Conservation (phyloP, 2,797 vertebrate species). For the Syngnathus acus region DNA sequence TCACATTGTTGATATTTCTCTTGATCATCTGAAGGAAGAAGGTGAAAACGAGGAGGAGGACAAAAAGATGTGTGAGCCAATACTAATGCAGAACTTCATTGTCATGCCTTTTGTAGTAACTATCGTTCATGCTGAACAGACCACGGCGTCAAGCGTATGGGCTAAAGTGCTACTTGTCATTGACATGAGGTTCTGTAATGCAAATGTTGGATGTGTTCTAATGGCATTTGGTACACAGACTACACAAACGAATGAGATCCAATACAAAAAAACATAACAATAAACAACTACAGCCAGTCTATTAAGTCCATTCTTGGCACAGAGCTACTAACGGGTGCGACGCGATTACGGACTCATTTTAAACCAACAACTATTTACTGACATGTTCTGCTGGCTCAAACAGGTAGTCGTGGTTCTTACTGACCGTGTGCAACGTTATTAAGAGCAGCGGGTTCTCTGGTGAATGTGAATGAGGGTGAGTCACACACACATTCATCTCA, state of each 20-base stretch:
- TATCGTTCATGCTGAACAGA: neutral
- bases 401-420: neutral
- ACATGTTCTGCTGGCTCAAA: neutral
- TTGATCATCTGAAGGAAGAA: slow-evolving; percentile 84
- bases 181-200: neutral
- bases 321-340: neutral
- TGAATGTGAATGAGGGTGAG: slow-evolving; percentile 1
- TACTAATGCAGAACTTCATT: slow-evolving; percentile 8
- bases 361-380: neutral
- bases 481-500: neutral
- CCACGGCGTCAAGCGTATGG: neutral
- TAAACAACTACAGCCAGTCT: neutral
- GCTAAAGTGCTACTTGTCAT: neutral
- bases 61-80: neutral
- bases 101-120: neutral
- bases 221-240: neutral
- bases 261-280: neutral
- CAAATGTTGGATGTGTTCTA: neutral
- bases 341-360: neutral
- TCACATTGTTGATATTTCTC: slow-evolving; percentile 91
- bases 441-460: neutral
- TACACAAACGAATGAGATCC: neutral
- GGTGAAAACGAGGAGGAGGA: slow-evolving; percentile 14
- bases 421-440: neutral
- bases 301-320: neutral